Conservation (phyloP, 2,113 vertebrate species). For the Melanostigma gelatinosum region DNA sequence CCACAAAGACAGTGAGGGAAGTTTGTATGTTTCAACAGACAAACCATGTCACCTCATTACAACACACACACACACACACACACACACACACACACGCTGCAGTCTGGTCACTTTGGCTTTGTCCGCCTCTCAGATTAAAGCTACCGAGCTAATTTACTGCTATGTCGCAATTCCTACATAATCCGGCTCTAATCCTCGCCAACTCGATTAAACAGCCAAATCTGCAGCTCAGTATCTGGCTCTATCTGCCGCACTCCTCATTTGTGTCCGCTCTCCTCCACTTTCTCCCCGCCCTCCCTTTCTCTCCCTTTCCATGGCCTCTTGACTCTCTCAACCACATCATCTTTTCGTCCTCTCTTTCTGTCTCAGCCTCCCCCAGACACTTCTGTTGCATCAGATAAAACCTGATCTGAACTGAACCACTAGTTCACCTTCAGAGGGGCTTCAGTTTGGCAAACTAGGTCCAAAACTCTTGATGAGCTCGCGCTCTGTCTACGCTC, state of each 20-base stretch:
- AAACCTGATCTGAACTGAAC: background rate
- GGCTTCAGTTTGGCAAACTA: background rate
- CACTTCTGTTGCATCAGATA: background rate
- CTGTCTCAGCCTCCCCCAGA: background rate
- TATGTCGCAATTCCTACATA: slow-evolving; percentile 79
- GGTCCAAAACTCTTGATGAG: background rate
- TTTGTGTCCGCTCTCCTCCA: slow-evolving; percentile 45
- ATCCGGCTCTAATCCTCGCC: slow-evolving; percentile 83
- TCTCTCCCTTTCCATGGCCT: slow-evolving; percentile 17
- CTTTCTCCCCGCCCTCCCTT: slow-evolving; percentile 2
- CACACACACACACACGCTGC: slow-evolving; percentile 24
- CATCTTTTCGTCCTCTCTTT: slow-evolving; percentile 24
- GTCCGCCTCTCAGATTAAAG: slow-evolving; percentile 81
- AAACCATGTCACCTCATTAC: slow-evolving; percentile 43
- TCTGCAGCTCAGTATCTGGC: slow-evolving; percentile 76
- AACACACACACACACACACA: slow-evolving; percentile 26
- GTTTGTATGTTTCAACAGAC: slow-evolving; percentile 16
- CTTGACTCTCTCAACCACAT: slow-evolving; percentile 44
- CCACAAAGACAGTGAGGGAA: background rate
- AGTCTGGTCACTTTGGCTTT: slow-evolving; percentile 67
- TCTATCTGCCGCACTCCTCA: slow-evolving; percentile 64
- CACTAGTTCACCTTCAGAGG: slow-evolving; percentile 20
- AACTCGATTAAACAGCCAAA: slow-evolving; percentile 82
- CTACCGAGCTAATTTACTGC: slow-evolving; percentile 83
- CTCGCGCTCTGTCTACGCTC: background rate